Evolutionary conservation across 1,140 invertebrate genomes (phyloP).

Genomic region (Lordiphosa mommai): DNA sequence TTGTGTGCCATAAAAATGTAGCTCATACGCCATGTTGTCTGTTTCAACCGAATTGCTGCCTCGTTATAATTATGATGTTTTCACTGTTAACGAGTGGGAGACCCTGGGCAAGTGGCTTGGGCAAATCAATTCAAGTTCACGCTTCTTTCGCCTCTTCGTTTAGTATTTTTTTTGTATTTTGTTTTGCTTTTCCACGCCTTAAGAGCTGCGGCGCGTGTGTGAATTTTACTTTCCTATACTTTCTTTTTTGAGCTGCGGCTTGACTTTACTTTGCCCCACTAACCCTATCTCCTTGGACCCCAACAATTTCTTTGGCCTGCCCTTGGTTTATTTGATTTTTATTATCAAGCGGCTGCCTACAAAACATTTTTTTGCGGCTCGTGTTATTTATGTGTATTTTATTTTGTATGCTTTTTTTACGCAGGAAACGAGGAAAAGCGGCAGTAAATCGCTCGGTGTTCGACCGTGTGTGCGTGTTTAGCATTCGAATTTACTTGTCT

Average conservation of each 20-base stretch:
- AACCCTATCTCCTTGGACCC: neutral
- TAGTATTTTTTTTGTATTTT: neutral
- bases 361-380: constrained; percentile 25
- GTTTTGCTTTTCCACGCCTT: constrained; percentile 25
- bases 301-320: constrained; percentile 21
- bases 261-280: constrained; percentile 23
- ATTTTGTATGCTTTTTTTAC: constrained; percentile 55
- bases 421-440: constrained; percentile 33
- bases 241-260: constrained; percentile 23
- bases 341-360: constrained; percentile 45
- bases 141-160: constrained; percentile 27
- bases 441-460: constrained; percentile 62
- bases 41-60: constrained; percentile 53
- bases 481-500: constrained; percentile 54
- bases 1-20: constrained; percentile 64
- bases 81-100: constrained; percentile 38
- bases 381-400: constrained; percentile 66
- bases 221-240: constrained; percentile 49
- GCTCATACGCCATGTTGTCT: constrained; percentile 60
- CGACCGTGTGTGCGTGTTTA: constrained; percentile 49
- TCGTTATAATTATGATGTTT: constrained; percentile 77
- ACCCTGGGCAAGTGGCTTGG: constrained; percentile 10
- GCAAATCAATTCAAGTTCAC: constrained; percentile 77
- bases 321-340: constrained; percentile 69
- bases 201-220: constrained; percentile 47